Base-by-base conservation (phyloP, 2,113 vertebrate genomes). In the Nestor notabilis region DNA sequence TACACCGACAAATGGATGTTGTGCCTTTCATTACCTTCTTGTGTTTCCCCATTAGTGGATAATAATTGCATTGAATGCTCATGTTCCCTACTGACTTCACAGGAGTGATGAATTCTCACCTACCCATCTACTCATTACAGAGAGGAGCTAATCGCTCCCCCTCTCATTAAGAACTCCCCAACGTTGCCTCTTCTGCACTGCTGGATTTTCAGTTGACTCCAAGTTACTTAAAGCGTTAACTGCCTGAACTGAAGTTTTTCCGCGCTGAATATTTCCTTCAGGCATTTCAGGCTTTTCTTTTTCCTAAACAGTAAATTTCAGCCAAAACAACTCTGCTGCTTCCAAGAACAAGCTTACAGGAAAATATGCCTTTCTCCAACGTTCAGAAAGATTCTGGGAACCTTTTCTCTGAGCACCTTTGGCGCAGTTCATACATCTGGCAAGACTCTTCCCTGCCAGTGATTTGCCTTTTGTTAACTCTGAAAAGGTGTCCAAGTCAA, bases 321-420 rank as follows among this genome's bases (percentile, higher is more conserved):
- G 82, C 85, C 95, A 95, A 78, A 92, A 86, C 85, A 92, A 63
- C 83, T 81, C 85, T 46, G 72, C 50, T 1, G 9, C 86, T 95
- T 95, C 96, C 93, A 92, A 90, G 96, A 95, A 90, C 53, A 66
- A 92, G 92, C 87, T 95, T 75, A 92, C 64, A 94, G 87, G 79
- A 92, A 95, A 95, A 92, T 19, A 89, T 3, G 87, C 46, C 75
- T 89, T 83, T 85, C 78, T 91, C 82, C 68, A 91, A 35, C 14
- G 2, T 31, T 60, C 60, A 58, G 75, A 79, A 72, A 85, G 71
- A 50, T 90, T 91, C 92, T 95, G 93, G 90, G 79, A 95, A 92
- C 53, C 39, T 94, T 71, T 72, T 50, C 55, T 55, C 76, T 31
- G 46, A 92, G 83, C 68, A 89, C 87, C 75, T 80, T 78, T 13